Conservation (phyloP, 1,140 invertebrate species). For the Scaptodrosophila lebanonensis region DNA sequence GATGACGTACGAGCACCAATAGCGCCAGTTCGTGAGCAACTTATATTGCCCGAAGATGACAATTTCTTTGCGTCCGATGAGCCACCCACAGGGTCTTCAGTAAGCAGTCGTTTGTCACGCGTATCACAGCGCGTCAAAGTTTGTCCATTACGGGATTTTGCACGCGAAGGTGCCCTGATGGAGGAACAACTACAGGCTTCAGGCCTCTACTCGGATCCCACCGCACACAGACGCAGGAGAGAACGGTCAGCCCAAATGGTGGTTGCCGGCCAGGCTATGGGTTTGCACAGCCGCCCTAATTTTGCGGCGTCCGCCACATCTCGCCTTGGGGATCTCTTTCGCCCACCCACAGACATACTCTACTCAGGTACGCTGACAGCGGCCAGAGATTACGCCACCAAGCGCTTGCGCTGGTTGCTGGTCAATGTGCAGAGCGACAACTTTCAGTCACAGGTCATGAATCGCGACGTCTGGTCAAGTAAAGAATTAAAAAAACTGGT, state of each 20-base stretch:
- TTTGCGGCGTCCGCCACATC: slow-evolving; percentile 38
- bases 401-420: slow-evolving; percentile 84
- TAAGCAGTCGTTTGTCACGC: slow-evolving; percentile 35
- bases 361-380: slow-evolving; percentile 83
- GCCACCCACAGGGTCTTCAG: slow-evolving; percentile 24
- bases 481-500: slow-evolving; percentile 82
- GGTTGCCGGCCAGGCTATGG: slow-evolving; percentile 41
- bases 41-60: slow-evolving; percentile 72
- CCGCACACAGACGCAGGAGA: slow-evolving; percentile 41
- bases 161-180: slow-evolving; percentile 64
- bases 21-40: slow-evolving; percentile 67
- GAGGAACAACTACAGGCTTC: slow-evolving; percentile 67
- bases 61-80: slow-evolving; percentile 62
- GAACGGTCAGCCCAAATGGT: slow-evolving; percentile 63
- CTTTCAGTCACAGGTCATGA: slow-evolving; percentile 86
- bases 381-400: slow-evolving; percentile 81
- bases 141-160: slow-evolving; percentile 70
- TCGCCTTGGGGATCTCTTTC: slow-evolving; percentile 86
- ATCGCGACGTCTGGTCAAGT: slow-evolving; percentile 88
- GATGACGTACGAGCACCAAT: slow-evolving; percentile 74
- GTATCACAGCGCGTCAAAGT: slow-evolving; percentile 60
- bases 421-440: slow-evolving; percentile 89
- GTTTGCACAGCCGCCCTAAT: slow-evolving; percentile 31
- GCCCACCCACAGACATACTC: slow-evolving; percentile 86
- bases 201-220: slow-evolving; percentile 51